Conservation (phyloP, 2,113 vertebrate species). For the Platichthys flesus region DNA sequence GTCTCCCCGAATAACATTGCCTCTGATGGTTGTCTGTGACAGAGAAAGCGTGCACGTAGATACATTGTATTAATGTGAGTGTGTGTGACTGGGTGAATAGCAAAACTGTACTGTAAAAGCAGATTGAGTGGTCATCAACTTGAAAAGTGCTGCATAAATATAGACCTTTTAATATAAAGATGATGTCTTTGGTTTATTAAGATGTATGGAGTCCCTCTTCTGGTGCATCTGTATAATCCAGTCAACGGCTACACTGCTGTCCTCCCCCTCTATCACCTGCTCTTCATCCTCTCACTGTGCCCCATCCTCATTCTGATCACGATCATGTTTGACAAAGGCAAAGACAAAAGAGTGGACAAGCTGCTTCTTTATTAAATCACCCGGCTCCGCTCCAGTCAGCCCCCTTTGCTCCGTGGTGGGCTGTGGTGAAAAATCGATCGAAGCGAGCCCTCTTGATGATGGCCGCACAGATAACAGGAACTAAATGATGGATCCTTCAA, state of each 20-base stretch:
- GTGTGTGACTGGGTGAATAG: too few relatives aligned
- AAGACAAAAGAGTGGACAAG: slow-evolving; percentile 27
- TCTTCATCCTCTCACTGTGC: not conserved
- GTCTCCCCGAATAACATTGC: too few relatives aligned
- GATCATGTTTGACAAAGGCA: slow-evolving; percentile 20
- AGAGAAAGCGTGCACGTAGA: too few relatives aligned
- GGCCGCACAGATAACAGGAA: slow-evolving; percentile 41
- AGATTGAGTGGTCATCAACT: too few relatives aligned
- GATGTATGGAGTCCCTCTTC: not conserved
- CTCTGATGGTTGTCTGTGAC: too few relatives aligned
- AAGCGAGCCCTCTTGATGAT: slow-evolving; percentile 40
- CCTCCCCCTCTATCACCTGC: not conserved
- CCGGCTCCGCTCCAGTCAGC: not conserved
- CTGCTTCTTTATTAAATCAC: slow-evolving; percentile 22
- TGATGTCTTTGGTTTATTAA: not conserved
- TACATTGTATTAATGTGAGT: too few relatives aligned
- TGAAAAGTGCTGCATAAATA: not conserved
- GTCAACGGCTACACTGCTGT: not conserved
- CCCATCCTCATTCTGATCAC: slow-evolving; percentile 11
- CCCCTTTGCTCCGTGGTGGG: not conserved
- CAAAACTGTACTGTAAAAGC: not conserved
- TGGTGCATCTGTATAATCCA: not conserved
- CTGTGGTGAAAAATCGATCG: slow-evolving; percentile 49
- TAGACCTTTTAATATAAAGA: too few relatives aligned
- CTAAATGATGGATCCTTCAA: slow-evolving; percentile 58